phyloP scores from a whole-genome alignment of 2,888 invertebrate genomes.

The Drosophila vallismaia region DNA sequence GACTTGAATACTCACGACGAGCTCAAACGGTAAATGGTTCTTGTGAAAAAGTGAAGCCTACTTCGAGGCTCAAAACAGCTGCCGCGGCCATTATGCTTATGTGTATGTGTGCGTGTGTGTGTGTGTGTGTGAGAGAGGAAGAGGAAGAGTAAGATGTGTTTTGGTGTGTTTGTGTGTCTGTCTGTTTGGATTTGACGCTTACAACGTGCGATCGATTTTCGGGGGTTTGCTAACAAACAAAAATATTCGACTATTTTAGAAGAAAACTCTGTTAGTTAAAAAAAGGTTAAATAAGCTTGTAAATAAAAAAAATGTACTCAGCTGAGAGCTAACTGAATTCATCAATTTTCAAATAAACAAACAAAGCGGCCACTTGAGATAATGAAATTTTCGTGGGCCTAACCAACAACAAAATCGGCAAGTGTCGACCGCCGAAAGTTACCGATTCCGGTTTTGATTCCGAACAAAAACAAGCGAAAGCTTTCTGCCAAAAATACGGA shows the following conservation, averaged over 20 bases:
- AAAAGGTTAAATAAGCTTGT: slow-evolving; percentile 3
- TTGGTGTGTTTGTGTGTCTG: slow-evolving; percentile 38
- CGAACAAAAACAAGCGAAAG: slow-evolving; percentile 66
- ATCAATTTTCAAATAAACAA: slow-evolving; percentile 66
- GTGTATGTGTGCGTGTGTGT: slow-evolving; percentile 21
- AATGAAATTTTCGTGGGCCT: slow-evolving; percentile 63
- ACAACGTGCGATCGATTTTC: slow-evolving; percentile 69
- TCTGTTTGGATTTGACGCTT: slow-evolving; percentile 41
- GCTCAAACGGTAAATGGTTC: background rate
- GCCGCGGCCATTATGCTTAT: slow-evolving; percentile 37
- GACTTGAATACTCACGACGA: slow-evolving; percentile 1
- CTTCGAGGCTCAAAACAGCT: slow-evolving; percentile 63
- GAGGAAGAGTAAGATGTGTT: slow-evolving; percentile 17
- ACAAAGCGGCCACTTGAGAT: slow-evolving; percentile 69
- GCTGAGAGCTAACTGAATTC: slow-evolving; percentile 13
- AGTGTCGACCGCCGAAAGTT: slow-evolving; percentile 33
- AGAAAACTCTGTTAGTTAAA: background rate
- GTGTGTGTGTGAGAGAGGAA: too few relatives aligned
- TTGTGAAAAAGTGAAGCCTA: slow-evolving; percentile 28
- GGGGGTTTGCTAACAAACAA: slow-evolving; percentile 28
- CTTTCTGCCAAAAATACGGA: slow-evolving; percentile 46
- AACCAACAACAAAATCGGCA: slow-evolving; percentile 41
- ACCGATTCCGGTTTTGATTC: slow-evolving; percentile 48
- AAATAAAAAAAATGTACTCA: slow-evolving; percentile 27
- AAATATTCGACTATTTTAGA: slow-evolving; percentile 1